Conservation (phyloP, 2,113 vertebrate genomes). For the Lepus americanus region DNA sequence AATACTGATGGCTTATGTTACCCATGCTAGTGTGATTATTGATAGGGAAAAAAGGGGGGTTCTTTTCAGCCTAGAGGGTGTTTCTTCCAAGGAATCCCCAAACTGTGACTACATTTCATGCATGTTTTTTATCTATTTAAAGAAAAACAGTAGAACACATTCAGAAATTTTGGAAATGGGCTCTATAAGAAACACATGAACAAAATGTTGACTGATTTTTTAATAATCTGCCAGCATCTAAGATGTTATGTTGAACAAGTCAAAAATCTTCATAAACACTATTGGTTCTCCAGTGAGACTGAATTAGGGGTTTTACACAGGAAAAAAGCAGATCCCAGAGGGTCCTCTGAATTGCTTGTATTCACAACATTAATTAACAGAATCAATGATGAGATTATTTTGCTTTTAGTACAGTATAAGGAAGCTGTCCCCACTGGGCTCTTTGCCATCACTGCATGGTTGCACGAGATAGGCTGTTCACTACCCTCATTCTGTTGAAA, state of each 20-base stretch:
- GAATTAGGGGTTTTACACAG: neutral
- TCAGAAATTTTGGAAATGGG: conserved; percentile 59
- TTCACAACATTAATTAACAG: conserved; percentile 12
- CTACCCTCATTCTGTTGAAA: conserved; percentile 17
- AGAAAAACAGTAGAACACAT: conserved; percentile 46
- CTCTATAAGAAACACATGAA: conserved; percentile 3
- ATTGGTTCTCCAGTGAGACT: neutral
- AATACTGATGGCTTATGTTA: conserved; percentile 25
- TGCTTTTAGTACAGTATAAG: conserved; percentile 13
- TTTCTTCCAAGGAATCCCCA: conserved; percentile 19
- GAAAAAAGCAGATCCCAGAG: conserved; percentile 38
- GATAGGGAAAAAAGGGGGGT: neutral
- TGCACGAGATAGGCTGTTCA: neutral
- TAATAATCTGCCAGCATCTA: conserved; percentile 18
- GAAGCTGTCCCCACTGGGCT: neutral
- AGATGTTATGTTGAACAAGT: neutral
- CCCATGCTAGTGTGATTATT: neutral
- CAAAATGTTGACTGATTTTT: conserved; percentile 44
- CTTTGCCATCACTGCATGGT: neutral
- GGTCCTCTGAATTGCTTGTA: neutral
- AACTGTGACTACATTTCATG: conserved; percentile 45
- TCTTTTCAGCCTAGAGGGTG: neutral
- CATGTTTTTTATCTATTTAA: conserved; percentile 56
- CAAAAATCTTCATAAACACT: conserved; percentile 14
- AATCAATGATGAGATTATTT: conserved; percentile 37